Evolutionary conservation across 2,888 invertebrate genomes (phyloP).

Genomic region (Amiota minor): DNA sequence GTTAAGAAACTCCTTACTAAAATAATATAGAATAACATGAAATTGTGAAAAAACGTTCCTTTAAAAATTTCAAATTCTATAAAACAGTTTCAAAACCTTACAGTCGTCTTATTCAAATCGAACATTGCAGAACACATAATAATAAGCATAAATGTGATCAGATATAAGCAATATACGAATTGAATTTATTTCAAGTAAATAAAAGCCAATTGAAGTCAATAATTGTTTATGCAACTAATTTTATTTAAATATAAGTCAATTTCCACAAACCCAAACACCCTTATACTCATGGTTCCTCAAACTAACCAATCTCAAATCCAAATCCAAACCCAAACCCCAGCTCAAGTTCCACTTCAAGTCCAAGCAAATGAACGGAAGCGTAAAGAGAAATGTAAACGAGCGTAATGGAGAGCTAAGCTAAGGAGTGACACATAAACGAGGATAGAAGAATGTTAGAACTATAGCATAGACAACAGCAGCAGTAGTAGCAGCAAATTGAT

Average conservation of each 20-base stretch:
- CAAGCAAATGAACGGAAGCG: slow-evolving; percentile 11
- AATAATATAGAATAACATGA: slow-evolving; percentile 1
- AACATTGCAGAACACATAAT: no score
- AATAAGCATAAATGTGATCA: no score
- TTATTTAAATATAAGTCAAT: slow-evolving; percentile 63
- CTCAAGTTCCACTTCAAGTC: no score
- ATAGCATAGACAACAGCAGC: neutral
- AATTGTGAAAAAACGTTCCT: neutral
- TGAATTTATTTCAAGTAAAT: slow-evolving; percentile 65
- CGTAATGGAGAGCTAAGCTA: neutral
- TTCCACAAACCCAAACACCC: slow-evolving; percentile 22
- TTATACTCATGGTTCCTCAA: no score
- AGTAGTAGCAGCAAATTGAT: slow-evolving; percentile 26
- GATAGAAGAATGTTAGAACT: neutral
- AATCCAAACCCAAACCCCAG: neutral
- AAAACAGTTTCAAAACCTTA: no score
- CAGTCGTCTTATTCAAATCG: no score
- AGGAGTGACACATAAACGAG: neutral
- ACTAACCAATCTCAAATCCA: neutral
- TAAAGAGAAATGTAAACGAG: slow-evolving; percentile 20
- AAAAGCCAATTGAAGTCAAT: slow-evolving; percentile 66
- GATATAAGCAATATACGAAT: slow-evolving; percentile 29
- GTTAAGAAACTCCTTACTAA: neutral
- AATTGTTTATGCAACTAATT: slow-evolving; percentile 66
- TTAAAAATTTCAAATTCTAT: neutral